These are phyloP conservation scores for Copidosoma aretas DNA, from an alignment of 2,888 invertebrate genomes.

Conservation along the genomic window DNA sequence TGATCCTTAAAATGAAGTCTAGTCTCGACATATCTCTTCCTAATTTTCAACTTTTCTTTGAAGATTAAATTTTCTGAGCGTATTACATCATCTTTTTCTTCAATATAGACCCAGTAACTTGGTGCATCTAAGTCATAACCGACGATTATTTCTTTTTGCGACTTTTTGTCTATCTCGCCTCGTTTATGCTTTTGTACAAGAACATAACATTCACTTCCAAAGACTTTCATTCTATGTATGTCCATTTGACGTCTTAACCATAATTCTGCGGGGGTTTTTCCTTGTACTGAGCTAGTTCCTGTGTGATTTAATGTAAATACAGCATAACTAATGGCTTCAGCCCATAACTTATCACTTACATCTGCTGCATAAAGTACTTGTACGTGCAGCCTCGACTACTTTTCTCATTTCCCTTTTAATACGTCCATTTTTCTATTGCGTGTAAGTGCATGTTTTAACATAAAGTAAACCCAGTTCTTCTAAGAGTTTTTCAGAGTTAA, in stretches of 20 bases:
- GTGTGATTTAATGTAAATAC: constrained; percentile 29
- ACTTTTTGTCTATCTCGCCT: constrained; percentile 33
- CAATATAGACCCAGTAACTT: constrained; percentile 30
- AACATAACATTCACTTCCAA: constrained; percentile 34
- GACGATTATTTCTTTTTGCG: constrained; percentile 35
- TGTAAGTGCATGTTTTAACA: constrained; percentile 43
- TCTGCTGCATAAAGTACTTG: constrained; percentile 36
- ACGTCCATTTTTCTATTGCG: constrained; percentile 51
- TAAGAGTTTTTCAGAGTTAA: constrained; percentile 40
- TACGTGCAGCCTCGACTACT: constrained; percentile 49
- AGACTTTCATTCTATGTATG: constrained; percentile 26
- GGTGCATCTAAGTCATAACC: constrained; percentile 36
- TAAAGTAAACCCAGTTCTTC: constrained; percentile 46
- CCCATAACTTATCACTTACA: constrained; percentile 23
- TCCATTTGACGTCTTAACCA: constrained; percentile 35
- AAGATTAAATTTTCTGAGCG: constrained; percentile 36
- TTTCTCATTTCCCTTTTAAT: constrained; percentile 53
- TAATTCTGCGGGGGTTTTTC: constrained; percentile 34
- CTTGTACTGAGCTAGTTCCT: constrained; percentile 20
- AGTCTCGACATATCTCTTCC: constrained; percentile 6
- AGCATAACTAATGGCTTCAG: constrained; percentile 23
- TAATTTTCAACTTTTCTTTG: constrained; percentile 16
- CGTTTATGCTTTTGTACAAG: constrained; percentile 35
- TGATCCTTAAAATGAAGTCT: not conserved
- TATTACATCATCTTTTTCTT: constrained; percentile 25